Base-by-base conservation (phyloP, 2,113 vertebrate species). In the Trochalopteron elliotii region DNA sequence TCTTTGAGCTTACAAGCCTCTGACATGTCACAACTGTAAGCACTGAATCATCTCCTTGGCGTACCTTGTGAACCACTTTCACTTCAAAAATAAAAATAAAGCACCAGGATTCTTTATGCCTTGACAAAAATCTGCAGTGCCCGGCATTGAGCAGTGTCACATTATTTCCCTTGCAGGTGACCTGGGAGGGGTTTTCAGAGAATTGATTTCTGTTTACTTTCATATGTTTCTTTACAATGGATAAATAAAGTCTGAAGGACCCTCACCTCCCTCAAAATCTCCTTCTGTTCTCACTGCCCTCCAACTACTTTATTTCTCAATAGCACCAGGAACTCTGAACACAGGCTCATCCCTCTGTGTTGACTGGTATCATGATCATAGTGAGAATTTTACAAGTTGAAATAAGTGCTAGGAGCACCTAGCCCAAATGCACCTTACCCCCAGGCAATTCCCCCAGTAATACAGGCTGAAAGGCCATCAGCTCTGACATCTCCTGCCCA, bases 71-170 rank as follows among this genome's bases (percentile, higher is more conserved):
- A 96, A 93, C 92, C 92, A 87, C 86, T 92, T 89, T 84, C 76
- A 94, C 93, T 94, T 97, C 90, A 97, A 94, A 95, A 96, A 96
- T 78, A 91, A 94, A 95, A 91, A 94, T 83, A 90, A 91, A 97
- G 56, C 68, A 1, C 37, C 53, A 35, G 56, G 37, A 88, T 92
- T 77, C 91, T 93, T 93, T 90, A 65, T 75, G 69, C 82, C 83
- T 71, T 71, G 42, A 95, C 77, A 94, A 96, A 39, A 95, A 72
- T 87, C 72, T 55, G 44, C 61, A 81, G 86, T 25, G 85, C 52
- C 11, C 63, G 55, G 72, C 88, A 82, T 39, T 87, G 88, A 95
- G 69, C 68, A 83, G 40, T 72, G 83, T 68, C 86, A 93, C 52
- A 71, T 88, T 88, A 64, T 81, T 83, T 95, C 82, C 63, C 75